A percentile compares a stretch with the other conserved stretches of the same genome.
Conservation (phyloP, 2,113 vertebrate genomes). For the Orthochromis malagaraziensis region DNA sequence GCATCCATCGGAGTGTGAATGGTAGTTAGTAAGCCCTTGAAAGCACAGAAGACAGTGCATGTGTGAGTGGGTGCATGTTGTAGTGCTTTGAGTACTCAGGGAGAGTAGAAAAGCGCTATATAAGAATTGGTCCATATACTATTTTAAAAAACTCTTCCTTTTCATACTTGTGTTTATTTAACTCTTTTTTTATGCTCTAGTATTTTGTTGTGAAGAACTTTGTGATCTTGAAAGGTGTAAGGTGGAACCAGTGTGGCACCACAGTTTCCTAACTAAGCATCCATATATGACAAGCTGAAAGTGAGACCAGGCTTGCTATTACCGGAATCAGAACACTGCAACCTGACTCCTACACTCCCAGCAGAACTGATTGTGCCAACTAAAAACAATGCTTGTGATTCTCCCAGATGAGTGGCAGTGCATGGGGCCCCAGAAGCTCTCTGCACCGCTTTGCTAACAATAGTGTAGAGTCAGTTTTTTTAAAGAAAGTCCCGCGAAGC, state of each 20-base stretch:
- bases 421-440: not conserved
- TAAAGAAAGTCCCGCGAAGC: not conserved
- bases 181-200: not conserved
- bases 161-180: not conserved
- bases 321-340: not conserved
- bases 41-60: not conserved
- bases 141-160: rapidly evolving
- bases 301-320: not conserved
- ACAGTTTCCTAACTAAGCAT: not conserved
- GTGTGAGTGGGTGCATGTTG: not conserved
- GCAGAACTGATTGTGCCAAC: not conserved
- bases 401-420: not conserved
- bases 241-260: not conserved
- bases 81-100: not conserved
- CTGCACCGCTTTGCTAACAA: not conserved
- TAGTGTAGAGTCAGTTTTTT: not conserved
- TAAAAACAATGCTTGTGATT: not conserved
- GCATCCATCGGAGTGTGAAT: not conserved
- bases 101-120: rapidly evolving
- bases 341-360: not conserved
- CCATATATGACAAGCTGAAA: not conserved
- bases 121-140: not conserved
- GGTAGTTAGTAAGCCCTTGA: not conserved
- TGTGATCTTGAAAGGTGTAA: not conserved
- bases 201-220: not conserved